These are phyloP conservation scores for Nemapogon koenigi DNA, from an alignment of 2,888 invertebrate genomes.

Conservation along the genomic window DNA sequence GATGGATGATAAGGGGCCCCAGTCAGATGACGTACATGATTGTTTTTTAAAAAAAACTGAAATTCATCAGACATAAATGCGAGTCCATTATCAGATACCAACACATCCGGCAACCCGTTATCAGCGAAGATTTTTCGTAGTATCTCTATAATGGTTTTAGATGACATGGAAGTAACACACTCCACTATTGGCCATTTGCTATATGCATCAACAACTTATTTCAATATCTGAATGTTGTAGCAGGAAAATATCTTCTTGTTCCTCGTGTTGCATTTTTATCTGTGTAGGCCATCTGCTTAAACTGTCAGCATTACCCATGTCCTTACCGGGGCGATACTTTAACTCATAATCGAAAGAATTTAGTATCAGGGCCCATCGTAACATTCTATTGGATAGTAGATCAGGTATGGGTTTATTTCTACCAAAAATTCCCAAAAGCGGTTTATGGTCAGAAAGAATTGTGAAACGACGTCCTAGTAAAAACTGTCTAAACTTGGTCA, in stretches of 20 bases:
- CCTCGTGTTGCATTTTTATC: not conserved
- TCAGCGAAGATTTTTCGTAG: constrained; percentile 5
- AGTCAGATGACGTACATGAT: constrained; percentile 11
- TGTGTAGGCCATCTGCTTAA: constrained; percentile 5
- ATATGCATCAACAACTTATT: constrained; percentile 13
- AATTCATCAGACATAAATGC: constrained; percentile 10
- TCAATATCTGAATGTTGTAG: constrained; percentile 2
- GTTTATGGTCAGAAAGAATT: constrained; percentile 17
- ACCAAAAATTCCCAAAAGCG: constrained; percentile 11
- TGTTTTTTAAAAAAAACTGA: constrained; percentile 3
- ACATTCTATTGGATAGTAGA: constrained; percentile 16
- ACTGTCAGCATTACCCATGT: constrained; percentile 1
- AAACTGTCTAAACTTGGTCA: constrained; percentile 16
- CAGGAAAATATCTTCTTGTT: constrained; percentile 3
- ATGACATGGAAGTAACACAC: constrained; percentile 1
- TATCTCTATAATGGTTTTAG: constrained; percentile 3
- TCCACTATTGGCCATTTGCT: constrained; percentile 16
- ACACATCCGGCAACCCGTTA: constrained; percentile 3
- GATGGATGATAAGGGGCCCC: constrained; percentile 15
- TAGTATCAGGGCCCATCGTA: constrained; percentile 18
- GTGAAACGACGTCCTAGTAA: constrained; percentile 12
- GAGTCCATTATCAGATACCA: constrained; percentile 8
- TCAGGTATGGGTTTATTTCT: constrained; percentile 16
- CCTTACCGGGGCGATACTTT: constrained; percentile 6
- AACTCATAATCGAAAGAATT: constrained; percentile 3